Evolutionary conservation across 2,113 vertebrate species (phyloP), one percentile per base, ranked within the genome.

Genomic region (Todiramphus chloris): DNA sequence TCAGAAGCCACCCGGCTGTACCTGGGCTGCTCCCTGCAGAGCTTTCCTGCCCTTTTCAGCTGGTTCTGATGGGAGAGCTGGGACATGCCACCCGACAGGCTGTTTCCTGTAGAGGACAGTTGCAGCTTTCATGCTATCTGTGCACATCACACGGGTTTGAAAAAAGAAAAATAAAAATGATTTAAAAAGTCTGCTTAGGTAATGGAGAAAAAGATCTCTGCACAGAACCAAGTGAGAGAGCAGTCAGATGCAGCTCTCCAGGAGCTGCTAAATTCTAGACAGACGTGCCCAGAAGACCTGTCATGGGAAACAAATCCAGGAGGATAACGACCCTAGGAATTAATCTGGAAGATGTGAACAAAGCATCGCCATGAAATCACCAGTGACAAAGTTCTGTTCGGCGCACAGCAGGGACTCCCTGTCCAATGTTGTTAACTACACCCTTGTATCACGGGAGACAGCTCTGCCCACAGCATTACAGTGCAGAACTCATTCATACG

Each of bases 391-490:
- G 81, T 19, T 35, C 44, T 53, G 41, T 46, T 76, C 27, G 85
- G 84, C 70, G 69, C 56, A 19, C 35, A 35, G 66, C 2, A 41
- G 44, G 94, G 72, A n/a, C 60, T 83, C 15, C 0, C 68, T 82
- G 81, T 46, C 53, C 35, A 62, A 85, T 50, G 84, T 84, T 23
- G 76, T 44, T 87, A 72, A n/a, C 39, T 84, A 33, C 41, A 76
- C 44, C 59, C 59, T 60, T 33, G 62, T 44, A 17, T 48, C 48
- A 53, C 62, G 76, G 74, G 2, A 83, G 37, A 66, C 78, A 90
- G 72, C 79, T 80, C 93, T 94, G 79, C 94, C 87, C 79, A 81
- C 78, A 91, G 75, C 78, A 30, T 91, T 96, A 95, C 91, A 70
- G 44, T 35, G 92, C 87, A 91, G 66, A 93, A 91, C 46, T 56